Conservation (phyloP, 2,113 vertebrate species). For the Alouatta palliata region DNA sequence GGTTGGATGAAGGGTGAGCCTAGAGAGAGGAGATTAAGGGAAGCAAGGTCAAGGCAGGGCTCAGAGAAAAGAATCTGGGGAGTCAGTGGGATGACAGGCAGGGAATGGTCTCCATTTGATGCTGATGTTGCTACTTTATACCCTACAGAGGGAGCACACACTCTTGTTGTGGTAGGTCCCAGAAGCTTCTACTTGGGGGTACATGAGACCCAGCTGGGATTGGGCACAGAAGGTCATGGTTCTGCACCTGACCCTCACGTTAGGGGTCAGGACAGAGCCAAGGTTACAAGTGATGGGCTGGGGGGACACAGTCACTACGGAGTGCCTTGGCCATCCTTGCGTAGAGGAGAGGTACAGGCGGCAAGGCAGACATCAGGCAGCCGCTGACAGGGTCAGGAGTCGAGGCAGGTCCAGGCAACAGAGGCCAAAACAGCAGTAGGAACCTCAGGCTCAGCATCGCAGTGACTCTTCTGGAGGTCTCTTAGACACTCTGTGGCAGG, state of each 20-base stretch:
- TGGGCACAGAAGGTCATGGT: background rate
- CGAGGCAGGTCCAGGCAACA: background rate
- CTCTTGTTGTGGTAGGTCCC: background rate
- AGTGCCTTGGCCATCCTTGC: rapidly evolving
- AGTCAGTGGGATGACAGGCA: rapidly evolving
- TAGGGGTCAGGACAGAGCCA: background rate
- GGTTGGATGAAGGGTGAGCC: background rate
- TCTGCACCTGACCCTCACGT: background rate
- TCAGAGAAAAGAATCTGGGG: no score
- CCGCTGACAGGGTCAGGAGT: background rate
- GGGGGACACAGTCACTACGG: background rate
- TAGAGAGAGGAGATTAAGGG: no score
- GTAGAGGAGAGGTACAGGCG: background rate
- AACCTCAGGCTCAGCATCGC: background rate
- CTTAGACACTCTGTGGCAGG: background rate
- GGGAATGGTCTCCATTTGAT: background rate
- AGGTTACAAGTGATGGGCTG: background rate
- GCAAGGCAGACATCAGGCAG: no score
- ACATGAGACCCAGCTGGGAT: background rate
- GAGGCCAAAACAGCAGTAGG: background rate
- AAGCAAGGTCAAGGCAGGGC: background rate
- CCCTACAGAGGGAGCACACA: background rate
- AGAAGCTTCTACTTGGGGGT: background rate
- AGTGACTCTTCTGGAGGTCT: background rate
- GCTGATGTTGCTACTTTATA: background rate